Evolutionary conservation across 2,113 vertebrate genomes (phyloP).

Genomic region (Microtus richardsoni): DNA sequence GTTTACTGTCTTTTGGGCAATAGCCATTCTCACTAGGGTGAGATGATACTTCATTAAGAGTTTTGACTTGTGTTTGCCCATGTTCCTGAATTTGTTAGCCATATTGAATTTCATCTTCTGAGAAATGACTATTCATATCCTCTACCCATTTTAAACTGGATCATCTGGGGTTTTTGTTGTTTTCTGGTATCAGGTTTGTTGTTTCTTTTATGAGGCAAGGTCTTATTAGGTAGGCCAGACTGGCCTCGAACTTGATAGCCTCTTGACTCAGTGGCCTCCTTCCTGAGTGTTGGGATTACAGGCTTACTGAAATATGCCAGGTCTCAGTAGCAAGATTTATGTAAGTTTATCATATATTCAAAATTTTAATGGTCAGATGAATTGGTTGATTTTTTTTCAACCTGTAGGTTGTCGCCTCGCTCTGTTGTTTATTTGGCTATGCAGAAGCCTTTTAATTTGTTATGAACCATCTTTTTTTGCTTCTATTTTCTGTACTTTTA

Average conservation of each 20-base stretch:
- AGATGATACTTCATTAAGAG: neutral
- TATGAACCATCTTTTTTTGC: neutral
- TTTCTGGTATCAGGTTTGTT: neutral
- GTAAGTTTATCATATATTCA: neutral
- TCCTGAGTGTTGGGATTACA: neutral
- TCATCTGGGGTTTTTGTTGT: neutral
- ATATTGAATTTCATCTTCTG: neutral
- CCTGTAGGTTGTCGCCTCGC: neutral
- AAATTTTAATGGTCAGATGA: neutral
- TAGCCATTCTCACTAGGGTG: neutral
- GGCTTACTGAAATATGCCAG: neutral
- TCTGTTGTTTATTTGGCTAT: neutral
- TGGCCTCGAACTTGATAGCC: neutral
- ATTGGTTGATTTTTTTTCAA: neutral
- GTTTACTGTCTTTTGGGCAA: neutral
- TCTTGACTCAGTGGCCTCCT: neutral
- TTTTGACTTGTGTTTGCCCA: neutral
- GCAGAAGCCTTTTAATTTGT: neutral
- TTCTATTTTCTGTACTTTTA: neutral
- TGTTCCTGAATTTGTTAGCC: neutral
- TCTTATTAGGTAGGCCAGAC: neutral
- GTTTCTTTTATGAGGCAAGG: neutral
- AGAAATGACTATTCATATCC: neutral
- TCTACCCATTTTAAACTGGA: neutral
- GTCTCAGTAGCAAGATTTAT: neutral